Evolutionary conservation across 1,140 invertebrate species (phyloP).

Genomic region (Monochamus saltuarius): DNA sequence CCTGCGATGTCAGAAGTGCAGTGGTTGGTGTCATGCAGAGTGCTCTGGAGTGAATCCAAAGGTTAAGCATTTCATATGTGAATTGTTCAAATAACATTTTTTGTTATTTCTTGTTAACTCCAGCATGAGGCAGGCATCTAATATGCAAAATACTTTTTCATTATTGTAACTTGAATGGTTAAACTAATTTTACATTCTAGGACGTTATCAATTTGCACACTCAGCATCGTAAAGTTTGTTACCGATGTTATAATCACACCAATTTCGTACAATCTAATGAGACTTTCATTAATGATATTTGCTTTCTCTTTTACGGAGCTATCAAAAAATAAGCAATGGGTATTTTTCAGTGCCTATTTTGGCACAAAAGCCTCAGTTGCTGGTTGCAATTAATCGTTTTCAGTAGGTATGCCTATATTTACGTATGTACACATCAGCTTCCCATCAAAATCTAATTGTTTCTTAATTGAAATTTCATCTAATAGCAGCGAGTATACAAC

Average conservation of each 20-base stretch:
- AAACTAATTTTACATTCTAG: no score
- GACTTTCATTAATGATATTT: constrained; percentile 25
- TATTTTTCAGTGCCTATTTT: constrained; percentile 41
- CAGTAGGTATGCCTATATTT: constrained; percentile 35
- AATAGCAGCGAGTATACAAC: constrained; percentile 34
- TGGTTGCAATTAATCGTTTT: constrained; percentile 29
- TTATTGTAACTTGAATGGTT: no score
- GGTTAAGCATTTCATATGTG: no score
- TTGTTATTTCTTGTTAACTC: no score
- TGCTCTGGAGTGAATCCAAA: no score
- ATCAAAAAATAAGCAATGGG: constrained; percentile 39
- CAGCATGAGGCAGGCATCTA: no score
- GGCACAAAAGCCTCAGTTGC: constrained; percentile 38
- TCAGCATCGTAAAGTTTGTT: no score
- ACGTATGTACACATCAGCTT: constrained; percentile 35
- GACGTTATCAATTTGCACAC: no score
- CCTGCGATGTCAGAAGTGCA: no score
- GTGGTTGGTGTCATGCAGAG: no score
- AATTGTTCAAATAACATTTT: no score
- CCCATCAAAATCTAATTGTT: constrained; percentile 38
- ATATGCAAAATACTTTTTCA: no score
- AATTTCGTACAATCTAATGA: constrained; percentile 25
- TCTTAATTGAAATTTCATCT: constrained; percentile 46
- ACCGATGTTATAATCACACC: constrained; percentile 27
- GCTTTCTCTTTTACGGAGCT: constrained; percentile 23